phyloP scores from a whole-genome alignment of 2,113 vertebrate genomes.

The Galeopterus variegatus region DNA sequence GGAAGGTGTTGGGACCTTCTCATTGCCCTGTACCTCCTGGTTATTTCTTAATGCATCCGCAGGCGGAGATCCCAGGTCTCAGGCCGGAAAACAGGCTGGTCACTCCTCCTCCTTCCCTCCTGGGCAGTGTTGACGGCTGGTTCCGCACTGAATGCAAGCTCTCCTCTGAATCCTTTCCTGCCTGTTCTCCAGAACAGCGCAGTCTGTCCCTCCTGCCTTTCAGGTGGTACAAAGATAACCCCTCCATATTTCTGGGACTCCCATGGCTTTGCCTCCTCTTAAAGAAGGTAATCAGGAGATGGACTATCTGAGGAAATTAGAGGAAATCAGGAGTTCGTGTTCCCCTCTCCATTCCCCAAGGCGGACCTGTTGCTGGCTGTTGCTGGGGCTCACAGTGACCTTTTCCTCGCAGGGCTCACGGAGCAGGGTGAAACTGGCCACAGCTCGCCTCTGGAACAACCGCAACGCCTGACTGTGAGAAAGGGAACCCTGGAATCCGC shows the following conservation, averaged over 20 bases:
- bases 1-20: not conserved
- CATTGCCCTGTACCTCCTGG: no score
- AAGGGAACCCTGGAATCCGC: not conserved
- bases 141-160: not conserved
- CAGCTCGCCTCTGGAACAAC: not conserved
- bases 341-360: not conserved
- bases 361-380: not conserved
- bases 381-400: not conserved
- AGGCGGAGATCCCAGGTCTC: not conserved
- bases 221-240: not conserved
- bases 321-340: not conserved
- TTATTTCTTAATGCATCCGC: not conserved
- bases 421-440: not conserved
- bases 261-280: not conserved
- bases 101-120: not conserved
- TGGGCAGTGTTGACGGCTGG: not conserved
- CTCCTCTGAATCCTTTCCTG: not conserved
- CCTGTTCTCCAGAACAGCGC: not conserved
- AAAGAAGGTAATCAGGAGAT: not conserved
- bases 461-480: not conserved
- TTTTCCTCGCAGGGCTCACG: not conserved
- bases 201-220: not conserved
- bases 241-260: not conserved
- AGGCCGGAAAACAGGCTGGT: not conserved
- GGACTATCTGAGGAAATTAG: not conserved